phyloP scores from a whole-genome alignment of 1,140 invertebrate genomes.

The Ceratosolen fusciceps region DNA sequence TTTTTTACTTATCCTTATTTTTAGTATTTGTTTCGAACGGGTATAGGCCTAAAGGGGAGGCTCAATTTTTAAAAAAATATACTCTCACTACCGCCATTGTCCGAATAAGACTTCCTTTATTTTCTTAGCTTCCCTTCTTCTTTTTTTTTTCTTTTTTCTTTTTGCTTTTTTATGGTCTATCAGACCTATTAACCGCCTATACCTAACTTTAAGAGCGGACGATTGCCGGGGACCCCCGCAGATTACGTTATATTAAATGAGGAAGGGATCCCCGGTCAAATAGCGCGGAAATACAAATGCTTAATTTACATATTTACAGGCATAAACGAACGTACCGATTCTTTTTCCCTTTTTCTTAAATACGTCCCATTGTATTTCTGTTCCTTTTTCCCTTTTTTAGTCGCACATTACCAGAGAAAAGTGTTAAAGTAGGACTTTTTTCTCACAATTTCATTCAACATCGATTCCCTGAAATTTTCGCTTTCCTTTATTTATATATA shows the following conservation, averaged over 20 bases:
- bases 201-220: constrained; percentile 39
- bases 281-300: constrained; percentile 63
- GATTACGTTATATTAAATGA: constrained; percentile 34
- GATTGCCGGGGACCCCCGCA: background rate
- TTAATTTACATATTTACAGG: constrained; percentile 70
- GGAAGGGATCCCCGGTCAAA: constrained; percentile 29
- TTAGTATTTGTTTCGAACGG: constrained; percentile 18
- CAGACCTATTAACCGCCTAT: constrained; percentile 40
- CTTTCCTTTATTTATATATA: too few relatives aligned
- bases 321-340: constrained; percentile 65
- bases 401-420: constrained; percentile 49
- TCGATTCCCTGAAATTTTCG: too few relatives aligned
- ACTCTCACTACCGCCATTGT: constrained; percentile 50
- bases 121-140: constrained; percentile 35
- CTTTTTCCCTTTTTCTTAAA: constrained; percentile 42
- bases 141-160: too few relatives aligned
- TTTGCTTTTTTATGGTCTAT: constrained; percentile 35
- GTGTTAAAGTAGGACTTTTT: constrained; percentile 36
- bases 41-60: constrained; percentile 38
- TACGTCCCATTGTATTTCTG: constrained; percentile 28
- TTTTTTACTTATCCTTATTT: too few relatives aligned
- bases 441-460: constrained; percentile 14
- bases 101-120: constrained; percentile 52
- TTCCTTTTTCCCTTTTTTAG: constrained; percentile 35
- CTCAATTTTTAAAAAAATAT: constrained; percentile 51